A percentile compares a stretch with the other conserved stretches of the same genome.
Conservation (phyloP, 1,140 invertebrate genomes). For the Lucilia cuprina region DNA sequence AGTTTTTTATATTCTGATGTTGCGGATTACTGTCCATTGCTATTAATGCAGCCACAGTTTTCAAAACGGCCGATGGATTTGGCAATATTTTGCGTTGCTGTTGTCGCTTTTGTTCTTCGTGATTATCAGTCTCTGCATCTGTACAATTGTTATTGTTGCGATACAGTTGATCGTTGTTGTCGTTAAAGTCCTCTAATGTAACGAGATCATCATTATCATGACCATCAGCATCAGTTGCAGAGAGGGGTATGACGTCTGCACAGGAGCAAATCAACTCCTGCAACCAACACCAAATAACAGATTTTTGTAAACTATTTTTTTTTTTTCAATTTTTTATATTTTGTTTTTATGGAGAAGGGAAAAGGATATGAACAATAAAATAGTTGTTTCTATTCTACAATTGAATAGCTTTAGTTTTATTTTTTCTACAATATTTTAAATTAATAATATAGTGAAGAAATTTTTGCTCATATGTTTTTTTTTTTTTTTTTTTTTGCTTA, state of each 20-base stretch:
- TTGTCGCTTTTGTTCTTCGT: slow-evolving; percentile 22
- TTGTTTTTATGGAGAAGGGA: not conserved
- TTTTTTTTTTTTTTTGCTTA: too few species aligned
- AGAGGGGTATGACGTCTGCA: slow-evolving; percentile 71
- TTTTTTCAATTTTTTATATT: not conserved
- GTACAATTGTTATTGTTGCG: slow-evolving; percentile 44
- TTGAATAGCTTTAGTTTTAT: slow-evolving; percentile 36
- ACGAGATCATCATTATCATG: slow-evolving; percentile 29
- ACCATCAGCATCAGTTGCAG: slow-evolving; percentile 50
- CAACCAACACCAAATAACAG: slow-evolving; percentile 70
- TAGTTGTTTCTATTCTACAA: not conserved
- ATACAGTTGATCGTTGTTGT: slow-evolving; percentile 44
- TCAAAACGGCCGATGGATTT: slow-evolving; percentile 56
- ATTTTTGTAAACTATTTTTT: slow-evolving; percentile 43
- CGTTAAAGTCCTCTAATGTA: slow-evolving; percentile 40
- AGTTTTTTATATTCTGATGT: slow-evolving; percentile 58
- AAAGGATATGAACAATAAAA: not conserved
- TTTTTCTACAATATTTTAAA: not conserved
- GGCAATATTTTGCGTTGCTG: slow-evolving; percentile 43
- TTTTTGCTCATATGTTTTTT: too few species aligned
- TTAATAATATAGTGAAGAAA: too few species aligned
- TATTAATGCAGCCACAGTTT: slow-evolving; percentile 56
- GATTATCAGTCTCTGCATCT: not conserved
- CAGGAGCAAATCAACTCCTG: slow-evolving; percentile 79
- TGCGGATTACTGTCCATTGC: slow-evolving; percentile 60